phyloP scores from a whole-genome alignment of 2,797 vertebrate genomes.

The Thunnus albacares region DNA sequence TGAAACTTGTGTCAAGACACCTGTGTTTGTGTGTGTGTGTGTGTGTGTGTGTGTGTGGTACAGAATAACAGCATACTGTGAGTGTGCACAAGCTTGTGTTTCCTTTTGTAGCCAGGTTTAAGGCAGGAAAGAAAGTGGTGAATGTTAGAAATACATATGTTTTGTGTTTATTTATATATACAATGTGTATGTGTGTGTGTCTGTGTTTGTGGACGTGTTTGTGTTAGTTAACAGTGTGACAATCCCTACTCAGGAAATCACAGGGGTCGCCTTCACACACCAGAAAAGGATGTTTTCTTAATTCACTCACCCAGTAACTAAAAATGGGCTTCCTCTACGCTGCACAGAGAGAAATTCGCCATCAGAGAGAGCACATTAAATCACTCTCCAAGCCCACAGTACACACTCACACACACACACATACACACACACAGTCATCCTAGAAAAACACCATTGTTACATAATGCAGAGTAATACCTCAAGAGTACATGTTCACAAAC shows the following conservation, averaged over 20 bases:
- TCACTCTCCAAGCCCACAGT: slow-evolving; percentile 45
- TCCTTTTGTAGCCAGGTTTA: slow-evolving; percentile 19
- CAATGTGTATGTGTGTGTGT: not conserved
- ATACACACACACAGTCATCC: slow-evolving; percentile 29
- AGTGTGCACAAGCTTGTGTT: slow-evolving; percentile 37
- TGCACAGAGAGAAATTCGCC: slow-evolving; percentile 42
- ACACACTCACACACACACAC: slow-evolving; percentile 8
- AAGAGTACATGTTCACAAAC: slow-evolving; percentile 58
- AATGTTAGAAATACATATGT: not conserved
- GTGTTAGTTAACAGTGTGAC: slow-evolving; percentile 37
- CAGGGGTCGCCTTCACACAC: slow-evolving; percentile 31
- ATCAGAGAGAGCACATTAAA: slow-evolving; percentile 57
- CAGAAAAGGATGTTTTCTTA: slow-evolving; percentile 43
- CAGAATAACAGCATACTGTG: slow-evolving; percentile 9
- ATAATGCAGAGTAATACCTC: slow-evolving; percentile 71
- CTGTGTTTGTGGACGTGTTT: slow-evolving; percentile 24
- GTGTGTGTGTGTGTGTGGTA: slow-evolving; percentile 19
- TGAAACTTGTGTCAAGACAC: slow-evolving; percentile 55
- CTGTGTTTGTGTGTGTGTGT: slow-evolving; percentile 52
- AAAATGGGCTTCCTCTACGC: slow-evolving; percentile 64
- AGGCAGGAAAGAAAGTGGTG: not conserved
- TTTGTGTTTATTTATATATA: not conserved
- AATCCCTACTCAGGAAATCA: slow-evolving; percentile 61
- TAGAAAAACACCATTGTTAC: slow-evolving; percentile 67
- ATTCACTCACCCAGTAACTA: slow-evolving; percentile 56